A percentile compares a stretch with the other conserved stretches of the same genome.
Evolutionary conservation across 37 sponge, comb jelly and placozoan species (phyloP).

Genomic region (Halisarca cf. caerulea): DNA sequence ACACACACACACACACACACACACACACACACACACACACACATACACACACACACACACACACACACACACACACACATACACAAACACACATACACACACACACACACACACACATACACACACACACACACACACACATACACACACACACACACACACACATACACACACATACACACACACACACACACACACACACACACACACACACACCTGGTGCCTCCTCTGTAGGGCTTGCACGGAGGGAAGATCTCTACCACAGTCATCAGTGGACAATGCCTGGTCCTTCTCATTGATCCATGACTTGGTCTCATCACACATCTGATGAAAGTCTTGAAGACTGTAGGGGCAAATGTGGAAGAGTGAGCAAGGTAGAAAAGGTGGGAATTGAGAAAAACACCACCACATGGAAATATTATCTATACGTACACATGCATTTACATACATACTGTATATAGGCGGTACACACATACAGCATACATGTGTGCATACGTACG

Average conservation of each 20-base stretch:
- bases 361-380: too few species aligned
- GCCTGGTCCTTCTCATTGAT: constrained; percentile 90
- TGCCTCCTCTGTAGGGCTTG: constrained; percentile 87
- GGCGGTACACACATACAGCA: too few species aligned
- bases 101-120: constrained; percentile 14
- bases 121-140: not conserved
- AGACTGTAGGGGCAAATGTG: constrained; percentile 29
- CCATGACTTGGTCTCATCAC: constrained; percentile 93
- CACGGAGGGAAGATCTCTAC: constrained; percentile 82
- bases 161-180: constrained; percentile 14
- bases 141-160: not conserved
- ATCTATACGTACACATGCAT: too few species aligned
- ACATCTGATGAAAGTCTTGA: constrained; percentile 76
- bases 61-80: constrained; percentile 31
- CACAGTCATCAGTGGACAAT: constrained; percentile 82
- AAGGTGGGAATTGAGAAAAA: too few species aligned
- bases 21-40: constrained; percentile 24
- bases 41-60: constrained; percentile 21
- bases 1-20: not conserved
- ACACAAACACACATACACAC: constrained; percentile 27
- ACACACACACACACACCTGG: constrained; percentile 50
- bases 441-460: too few species aligned
- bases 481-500: too few species aligned
- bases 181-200: constrained; percentile 31
- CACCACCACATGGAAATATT: too few species aligned